Conservation (phyloP, 2,113 vertebrate species). For the Acanthochromis polyacanthus region DNA sequence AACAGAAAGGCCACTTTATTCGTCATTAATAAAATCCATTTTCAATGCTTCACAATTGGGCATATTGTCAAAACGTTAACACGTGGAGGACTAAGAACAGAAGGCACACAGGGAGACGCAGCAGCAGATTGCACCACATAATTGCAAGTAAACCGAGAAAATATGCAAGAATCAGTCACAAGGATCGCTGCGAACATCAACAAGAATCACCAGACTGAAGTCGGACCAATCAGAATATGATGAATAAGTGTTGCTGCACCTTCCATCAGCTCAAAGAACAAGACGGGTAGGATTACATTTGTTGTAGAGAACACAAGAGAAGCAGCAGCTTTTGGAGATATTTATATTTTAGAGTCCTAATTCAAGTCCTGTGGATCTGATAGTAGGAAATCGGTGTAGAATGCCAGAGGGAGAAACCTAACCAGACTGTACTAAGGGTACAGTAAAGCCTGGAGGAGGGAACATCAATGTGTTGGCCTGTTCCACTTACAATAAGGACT, state of each 20-base stretch:
- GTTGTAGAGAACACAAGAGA: too few relatives aligned
- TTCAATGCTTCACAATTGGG: constrained; percentile 8
- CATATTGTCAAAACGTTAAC: constrained; percentile 20
- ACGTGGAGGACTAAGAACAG: constrained; percentile 22
- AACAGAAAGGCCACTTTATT: constrained; percentile 15
- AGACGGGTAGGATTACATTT: too few relatives aligned
- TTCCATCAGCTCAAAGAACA: too few relatives aligned
- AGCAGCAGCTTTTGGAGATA: too few relatives aligned
- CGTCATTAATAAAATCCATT: neutral
- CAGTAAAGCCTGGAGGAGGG: too few relatives aligned
- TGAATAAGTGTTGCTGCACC: neutral
- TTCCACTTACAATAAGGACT: too few relatives aligned
- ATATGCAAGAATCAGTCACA: neutral
- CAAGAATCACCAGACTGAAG: neutral
- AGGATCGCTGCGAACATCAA: neutral
- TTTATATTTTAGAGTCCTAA: too few relatives aligned
- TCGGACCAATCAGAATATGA: neutral
- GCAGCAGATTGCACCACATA: neutral
- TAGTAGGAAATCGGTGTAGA: too few relatives aligned
- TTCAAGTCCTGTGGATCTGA: too few relatives aligned
- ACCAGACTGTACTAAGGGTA: too few relatives aligned
- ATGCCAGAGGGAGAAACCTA: too few relatives aligned
- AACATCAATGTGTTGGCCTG: too few relatives aligned
- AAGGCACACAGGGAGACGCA: neutral
- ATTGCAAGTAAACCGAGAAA: neutral